A percentile compares a stretch with the other conserved stretches of the same genome.
Conservation (phyloP, 2,888 invertebrate genomes). For the Neoscelio sp. region DNA sequence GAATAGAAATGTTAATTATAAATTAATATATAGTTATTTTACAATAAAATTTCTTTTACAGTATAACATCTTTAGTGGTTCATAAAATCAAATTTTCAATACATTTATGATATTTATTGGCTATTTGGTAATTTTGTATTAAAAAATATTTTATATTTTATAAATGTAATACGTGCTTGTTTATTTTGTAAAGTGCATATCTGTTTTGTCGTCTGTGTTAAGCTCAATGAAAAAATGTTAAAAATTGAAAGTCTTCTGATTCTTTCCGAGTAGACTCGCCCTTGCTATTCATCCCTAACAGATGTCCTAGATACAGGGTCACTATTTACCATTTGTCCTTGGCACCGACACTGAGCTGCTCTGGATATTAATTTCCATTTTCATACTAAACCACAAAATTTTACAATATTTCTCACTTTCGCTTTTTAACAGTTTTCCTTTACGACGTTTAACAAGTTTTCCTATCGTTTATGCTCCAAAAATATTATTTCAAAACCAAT, state of each 20-base stretch:
- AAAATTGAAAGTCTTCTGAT: slow-evolving; percentile 41
- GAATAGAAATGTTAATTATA: too few species aligned
- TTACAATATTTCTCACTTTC: slow-evolving; percentile 39
- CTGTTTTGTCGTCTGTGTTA: neutral
- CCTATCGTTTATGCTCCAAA: slow-evolving; percentile 32
- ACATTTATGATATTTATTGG: too few species aligned
- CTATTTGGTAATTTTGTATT: too few species aligned
- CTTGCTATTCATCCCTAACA: slow-evolving; percentile 37
- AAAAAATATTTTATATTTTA: too few species aligned
- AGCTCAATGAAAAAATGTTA: slow-evolving; percentile 16
- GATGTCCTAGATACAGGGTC: slow-evolving; percentile 58
- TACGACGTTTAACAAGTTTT: slow-evolving; percentile 10
- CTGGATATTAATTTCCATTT: slow-evolving; percentile 58
- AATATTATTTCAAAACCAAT: too few species aligned
- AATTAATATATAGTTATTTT: too few species aligned
- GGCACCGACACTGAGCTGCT: slow-evolving; percentile 59
- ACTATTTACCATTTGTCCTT: slow-evolving; percentile 56
- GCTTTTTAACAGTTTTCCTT: slow-evolving; percentile 21
- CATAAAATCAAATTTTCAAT: too few species aligned
- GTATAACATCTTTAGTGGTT: too few species aligned
- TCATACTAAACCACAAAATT: slow-evolving; percentile 31
- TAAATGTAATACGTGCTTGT: neutral
- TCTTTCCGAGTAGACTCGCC: slow-evolving; percentile 19
- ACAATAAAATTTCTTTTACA: too few species aligned
- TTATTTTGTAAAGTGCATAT: slow-evolving; percentile 7